phyloP scores from a whole-genome alignment of 2,797 vertebrate genomes.

The Myiotriccus ornatus region DNA sequence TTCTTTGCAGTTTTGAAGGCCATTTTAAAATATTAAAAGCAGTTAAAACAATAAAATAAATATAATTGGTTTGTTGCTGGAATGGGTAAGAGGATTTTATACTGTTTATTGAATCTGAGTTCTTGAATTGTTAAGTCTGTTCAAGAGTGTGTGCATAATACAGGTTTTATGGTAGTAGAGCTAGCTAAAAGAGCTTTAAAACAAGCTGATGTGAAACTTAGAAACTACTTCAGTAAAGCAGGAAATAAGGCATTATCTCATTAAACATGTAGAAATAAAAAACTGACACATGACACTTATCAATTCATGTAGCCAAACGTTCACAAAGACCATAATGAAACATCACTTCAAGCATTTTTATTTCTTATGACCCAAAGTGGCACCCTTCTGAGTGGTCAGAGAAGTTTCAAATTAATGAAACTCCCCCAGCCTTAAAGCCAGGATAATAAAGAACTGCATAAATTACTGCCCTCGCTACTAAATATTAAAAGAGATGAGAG shows the following conservation, averaged over 20 bases:
- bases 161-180: not conserved
- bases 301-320: not conserved
- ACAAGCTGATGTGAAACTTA: not conserved
- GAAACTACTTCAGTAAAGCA: not conserved
- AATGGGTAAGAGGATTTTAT: not conserved
- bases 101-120: not conserved
- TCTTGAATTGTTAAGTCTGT: not conserved
- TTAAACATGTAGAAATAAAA: not conserved
- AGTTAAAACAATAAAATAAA: not conserved
- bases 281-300: not conserved
- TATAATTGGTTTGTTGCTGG: not conserved
- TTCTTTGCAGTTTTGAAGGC: not conserved
- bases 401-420: not conserved
- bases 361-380: not conserved
- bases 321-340: not conserved
- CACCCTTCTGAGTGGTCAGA: not conserved
- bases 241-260: not conserved
- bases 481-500: not conserved
- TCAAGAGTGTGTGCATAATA: not conserved
- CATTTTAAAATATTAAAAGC: not conserved
- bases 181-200: not conserved
- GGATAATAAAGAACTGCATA: not conserved
- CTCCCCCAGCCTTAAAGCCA: not conserved
- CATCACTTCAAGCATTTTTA: not conserved
- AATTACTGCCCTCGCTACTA: not conserved